Base-by-base conservation (phyloP, 2,113 vertebrate species). In the Cyanoramphus novaezelandiae region DNA sequence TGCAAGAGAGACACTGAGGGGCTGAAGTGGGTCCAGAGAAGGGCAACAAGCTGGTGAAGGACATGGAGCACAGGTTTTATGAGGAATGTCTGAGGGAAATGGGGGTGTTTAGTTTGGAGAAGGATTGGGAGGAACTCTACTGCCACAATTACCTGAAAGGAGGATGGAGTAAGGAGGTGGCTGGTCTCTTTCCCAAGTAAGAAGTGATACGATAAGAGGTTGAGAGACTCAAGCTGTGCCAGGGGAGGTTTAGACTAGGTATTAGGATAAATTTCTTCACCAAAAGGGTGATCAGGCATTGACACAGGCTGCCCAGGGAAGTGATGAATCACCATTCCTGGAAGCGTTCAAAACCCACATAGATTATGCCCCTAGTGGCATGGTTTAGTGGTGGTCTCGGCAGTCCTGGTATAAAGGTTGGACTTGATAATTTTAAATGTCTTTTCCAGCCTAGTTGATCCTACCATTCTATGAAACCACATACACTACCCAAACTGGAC, bases 401-500 rank as follows among this genome's bases (percentile, higher is more conserved):
- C 19, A 57, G 19, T 33, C 31, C 31, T 9, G 13, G 31, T 33
- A 33, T 14, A 21, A n/a, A 59, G 19, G 33, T 59, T n/a, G 12
- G 31, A n/a, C 55, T 59, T n/a, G 5, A 7, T 59, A n/a, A 59
- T n/a, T n/a, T 23, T 14, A n/a, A 23, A 23, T 20, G 33, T 23
- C 33, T 59, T 59, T 59, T 59, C 33, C 33, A 59, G n/a, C 13
- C 55, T n/a, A 57, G 31, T 9, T 57, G 19, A 57, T 21, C 19
- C 31, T 59, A 59, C 14, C 5, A n/a, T n/a, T n/a, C 20, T n/a
- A 23, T 10, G 55, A 59, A 59, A 59, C 55, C 33, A 59, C 55
- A 2, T 0, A 0, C 0, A 9, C 44, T 5, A 29, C 11, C 46
- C 71, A 13, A 33, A 3, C 2, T 5, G n/a, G 27, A 0, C 33